Conservation (phyloP, 2,113 vertebrate species). For the Anthoscopus minutus region DNA sequence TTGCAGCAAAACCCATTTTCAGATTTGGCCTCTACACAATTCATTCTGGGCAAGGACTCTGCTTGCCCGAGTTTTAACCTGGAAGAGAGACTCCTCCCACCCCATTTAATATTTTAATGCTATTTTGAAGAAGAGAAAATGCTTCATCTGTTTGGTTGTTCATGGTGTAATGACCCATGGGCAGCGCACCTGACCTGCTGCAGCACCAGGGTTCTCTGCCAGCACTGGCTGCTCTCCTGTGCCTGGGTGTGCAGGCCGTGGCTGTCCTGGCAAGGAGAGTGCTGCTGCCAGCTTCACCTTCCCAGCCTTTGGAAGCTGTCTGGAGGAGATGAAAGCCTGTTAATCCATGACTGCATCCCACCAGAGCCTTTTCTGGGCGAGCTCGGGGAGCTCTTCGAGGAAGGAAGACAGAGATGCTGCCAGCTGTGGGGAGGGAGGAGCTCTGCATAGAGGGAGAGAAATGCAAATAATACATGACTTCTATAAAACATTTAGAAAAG, state of each 20-base stretch:
- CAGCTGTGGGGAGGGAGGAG: not conserved
- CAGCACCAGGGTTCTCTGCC: not conserved
- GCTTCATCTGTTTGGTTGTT: not conserved
- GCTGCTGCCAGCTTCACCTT: not conserved
- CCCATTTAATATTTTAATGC: not conserved
- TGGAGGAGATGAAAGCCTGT: not conserved
- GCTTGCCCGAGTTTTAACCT: not conserved
- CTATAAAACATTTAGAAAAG: not conserved
- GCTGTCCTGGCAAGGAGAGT: not conserved
- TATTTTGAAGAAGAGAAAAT: not conserved
- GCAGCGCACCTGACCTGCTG: not conserved
- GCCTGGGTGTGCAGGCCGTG: not conserved
- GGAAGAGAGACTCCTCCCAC: not conserved
- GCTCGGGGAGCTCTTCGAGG: not conserved
- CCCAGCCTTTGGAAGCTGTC: not conserved
- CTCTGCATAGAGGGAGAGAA: not conserved
- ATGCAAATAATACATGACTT: slow-evolving; percentile 1
- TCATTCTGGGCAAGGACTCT: not conserved
- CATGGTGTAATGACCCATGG: accelerated
- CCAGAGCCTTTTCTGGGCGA: not conserved
- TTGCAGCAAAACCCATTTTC: slow-evolving; percentile 10
- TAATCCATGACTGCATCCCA: not conserved
- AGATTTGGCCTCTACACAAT: not conserved
- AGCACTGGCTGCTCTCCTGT: not conserved
- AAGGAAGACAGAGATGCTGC: not conserved